These are phyloP conservation scores for Halotydeus destructor DNA, from an alignment of 1,140 invertebrate species.

Conservation along the genomic window DNA sequence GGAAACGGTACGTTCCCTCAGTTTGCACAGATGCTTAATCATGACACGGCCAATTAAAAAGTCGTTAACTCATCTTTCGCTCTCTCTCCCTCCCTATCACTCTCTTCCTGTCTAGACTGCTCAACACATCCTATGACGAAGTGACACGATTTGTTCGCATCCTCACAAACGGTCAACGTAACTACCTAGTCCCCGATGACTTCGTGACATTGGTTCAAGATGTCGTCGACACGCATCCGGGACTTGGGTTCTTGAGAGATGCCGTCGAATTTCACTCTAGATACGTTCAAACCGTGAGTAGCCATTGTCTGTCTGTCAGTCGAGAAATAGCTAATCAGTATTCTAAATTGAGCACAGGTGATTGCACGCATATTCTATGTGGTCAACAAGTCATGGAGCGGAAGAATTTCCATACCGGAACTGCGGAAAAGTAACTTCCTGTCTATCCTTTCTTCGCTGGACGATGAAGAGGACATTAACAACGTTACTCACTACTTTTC, in stretches of 20 bases:
- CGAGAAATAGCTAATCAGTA: not conserved
- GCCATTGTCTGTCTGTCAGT: not conserved
- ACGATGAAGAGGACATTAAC: constrained; percentile 89
- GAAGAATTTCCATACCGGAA: constrained; percentile 67
- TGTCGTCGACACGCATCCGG: constrained; percentile 97
- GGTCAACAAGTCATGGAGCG: constrained; percentile 93
- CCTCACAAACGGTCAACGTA: constrained; percentile 27
- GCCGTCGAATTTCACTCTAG: constrained; percentile 95
- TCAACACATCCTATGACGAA: constrained; percentile 57
- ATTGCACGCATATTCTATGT: constrained; percentile 96
- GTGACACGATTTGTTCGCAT: constrained; percentile 74
- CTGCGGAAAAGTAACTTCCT: constrained; percentile 74
- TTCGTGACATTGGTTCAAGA: constrained; percentile 80
- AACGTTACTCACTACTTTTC: constrained; percentile 88
- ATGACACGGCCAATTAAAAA: constrained; percentile 2
- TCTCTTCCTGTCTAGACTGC: constrained; percentile 34
- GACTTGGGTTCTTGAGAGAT: constrained; percentile 84
- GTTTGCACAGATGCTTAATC: not conserved
- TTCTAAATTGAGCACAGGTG: constrained; percentile 36
- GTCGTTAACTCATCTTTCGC: constrained; percentile 6
- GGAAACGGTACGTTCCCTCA: constrained; percentile 58
- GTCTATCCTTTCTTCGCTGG: constrained; percentile 27
- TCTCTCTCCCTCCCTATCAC: not conserved
- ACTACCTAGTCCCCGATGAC: constrained; percentile 40
- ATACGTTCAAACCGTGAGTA: constrained; percentile 80